These are phyloP conservation scores for Scophthalmus maximus DNA, from an alignment of 2,113 vertebrate species.

Conservation along the genomic window DNA sequence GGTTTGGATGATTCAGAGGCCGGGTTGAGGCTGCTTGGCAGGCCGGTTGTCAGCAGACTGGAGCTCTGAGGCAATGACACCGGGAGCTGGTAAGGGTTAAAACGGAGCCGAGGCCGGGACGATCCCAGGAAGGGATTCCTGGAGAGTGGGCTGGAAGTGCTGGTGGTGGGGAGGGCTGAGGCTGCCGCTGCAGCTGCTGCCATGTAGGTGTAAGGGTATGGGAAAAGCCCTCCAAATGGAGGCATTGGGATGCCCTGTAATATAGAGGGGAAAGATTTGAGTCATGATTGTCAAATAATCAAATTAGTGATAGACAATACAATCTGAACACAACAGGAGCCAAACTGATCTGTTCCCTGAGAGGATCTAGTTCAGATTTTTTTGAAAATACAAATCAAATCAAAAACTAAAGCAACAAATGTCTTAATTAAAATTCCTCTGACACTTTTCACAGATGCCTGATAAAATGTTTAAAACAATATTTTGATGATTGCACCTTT, in stretches of 20 bases:
- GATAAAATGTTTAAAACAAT: background rate
- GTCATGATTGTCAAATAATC: constrained; percentile 4
- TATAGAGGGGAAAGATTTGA: background rate
- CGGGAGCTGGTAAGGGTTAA: constrained; percentile 97
- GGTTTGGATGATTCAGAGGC: constrained; percentile 89
- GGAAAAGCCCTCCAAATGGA: constrained; percentile 96
- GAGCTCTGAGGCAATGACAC: constrained; percentile 91
- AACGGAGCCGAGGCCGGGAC: constrained; percentile 92
- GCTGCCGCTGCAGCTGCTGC: constrained; percentile 93
- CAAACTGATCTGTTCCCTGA: too few relatives aligned
- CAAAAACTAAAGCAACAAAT: background rate
- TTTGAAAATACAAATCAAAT: background rate
- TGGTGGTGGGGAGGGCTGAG: constrained; percentile 90
- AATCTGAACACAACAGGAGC: background rate
- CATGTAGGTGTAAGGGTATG: constrained; percentile 99
- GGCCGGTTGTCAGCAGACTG: constrained; percentile 88
- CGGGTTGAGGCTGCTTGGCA: constrained; percentile 83
- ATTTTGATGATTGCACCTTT: background rate
- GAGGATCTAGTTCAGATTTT: background rate
- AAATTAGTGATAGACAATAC: background rate
- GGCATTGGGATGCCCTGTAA: constrained; percentile 98
- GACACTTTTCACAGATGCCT: background rate
- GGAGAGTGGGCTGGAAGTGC: constrained; percentile 87
- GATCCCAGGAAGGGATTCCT: constrained; percentile 93
- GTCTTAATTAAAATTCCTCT: background rate